A percentile compares a stretch with the other conserved stretches of the same genome.
Evolutionary conservation across 2,888 invertebrate genomes (phyloP).

Genomic region (Drosophila maculinotata): DNA sequence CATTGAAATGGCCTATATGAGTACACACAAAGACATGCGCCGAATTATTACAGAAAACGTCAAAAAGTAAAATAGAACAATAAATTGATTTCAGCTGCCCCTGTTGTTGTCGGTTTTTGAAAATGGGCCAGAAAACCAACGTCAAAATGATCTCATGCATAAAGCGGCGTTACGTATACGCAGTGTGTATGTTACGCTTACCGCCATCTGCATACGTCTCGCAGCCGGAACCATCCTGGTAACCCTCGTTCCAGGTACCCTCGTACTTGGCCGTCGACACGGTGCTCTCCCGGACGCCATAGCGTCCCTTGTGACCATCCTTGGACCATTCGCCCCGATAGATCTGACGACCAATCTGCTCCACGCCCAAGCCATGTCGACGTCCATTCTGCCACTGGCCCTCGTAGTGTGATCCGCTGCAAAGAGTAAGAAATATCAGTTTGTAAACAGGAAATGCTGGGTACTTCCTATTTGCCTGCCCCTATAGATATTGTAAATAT

Average conservation of each 20-base stretch:
- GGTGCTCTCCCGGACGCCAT: conserved; percentile 98
- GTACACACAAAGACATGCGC: conserved; percentile 19
- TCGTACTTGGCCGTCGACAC: conserved; percentile 98
- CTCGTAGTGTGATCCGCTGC: conserved; percentile 97
- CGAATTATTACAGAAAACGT: conserved; percentile 72
- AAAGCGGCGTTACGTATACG: conserved; percentile 57
- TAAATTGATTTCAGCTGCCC: conserved; percentile 48
- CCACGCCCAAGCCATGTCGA: conserved; percentile 98
- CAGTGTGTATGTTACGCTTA: conserved; percentile 86
- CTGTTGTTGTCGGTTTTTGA: conserved; percentile 42
- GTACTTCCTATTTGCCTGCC: not conserved
- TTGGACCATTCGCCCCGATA: conserved; percentile 99
- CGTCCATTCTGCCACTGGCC: conserved; percentile 99
- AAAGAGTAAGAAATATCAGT: conserved; percentile 69
- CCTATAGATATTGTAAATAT: not conserved
- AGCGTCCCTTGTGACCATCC: conserved; percentile 99
- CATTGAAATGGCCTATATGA: conserved; percentile 22
- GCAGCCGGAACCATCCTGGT: conserved; percentile 99
- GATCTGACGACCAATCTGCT: conserved; percentile 98
- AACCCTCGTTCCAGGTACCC: conserved; percentile 99
- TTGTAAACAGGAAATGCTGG: not conserved
- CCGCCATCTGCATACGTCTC: conserved; percentile 99
- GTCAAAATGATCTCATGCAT: conserved; percentile 77
- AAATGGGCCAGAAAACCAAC: conserved; percentile 52
- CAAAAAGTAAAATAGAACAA: conserved; percentile 61